Conservation (phyloP, 2,113 vertebrate species). For the Pica pica region DNA sequence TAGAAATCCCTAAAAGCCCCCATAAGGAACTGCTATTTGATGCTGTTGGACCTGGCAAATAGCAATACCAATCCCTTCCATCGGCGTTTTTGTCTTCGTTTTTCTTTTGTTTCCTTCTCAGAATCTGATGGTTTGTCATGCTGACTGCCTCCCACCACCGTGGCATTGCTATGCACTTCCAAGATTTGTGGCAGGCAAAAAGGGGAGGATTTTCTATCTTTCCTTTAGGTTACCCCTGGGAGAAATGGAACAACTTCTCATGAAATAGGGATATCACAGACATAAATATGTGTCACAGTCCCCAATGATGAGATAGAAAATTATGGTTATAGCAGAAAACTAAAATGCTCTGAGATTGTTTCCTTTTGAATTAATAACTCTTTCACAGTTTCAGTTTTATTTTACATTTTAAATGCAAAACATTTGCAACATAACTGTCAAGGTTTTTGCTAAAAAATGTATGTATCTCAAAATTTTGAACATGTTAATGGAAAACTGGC, state of each 20-base stretch:
- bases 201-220: not conserved
- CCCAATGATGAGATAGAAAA: not conserved
- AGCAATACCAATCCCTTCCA: not conserved
- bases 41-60: not conserved
- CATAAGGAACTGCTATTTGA: not conserved
- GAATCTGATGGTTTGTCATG: not conserved
- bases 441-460: not conserved
- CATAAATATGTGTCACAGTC: not conserved
- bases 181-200: not conserved
- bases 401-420: not conserved
- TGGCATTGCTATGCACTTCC: not conserved
- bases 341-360: not conserved
- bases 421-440: not conserved
- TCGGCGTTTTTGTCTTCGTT: not conserved
- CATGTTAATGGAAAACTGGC: not conserved
- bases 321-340: not conserved
- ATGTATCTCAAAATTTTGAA: not conserved
- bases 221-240: not conserved
- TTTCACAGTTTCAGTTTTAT: not conserved
- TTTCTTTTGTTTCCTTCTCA: not conserved
- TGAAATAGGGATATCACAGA: not conserved
- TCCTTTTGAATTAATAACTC: not conserved
- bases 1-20: not conserved
- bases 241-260: not conserved
- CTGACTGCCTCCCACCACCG: not conserved